Percentiles rank a stretch among this genome's conserved stretches.
These are phyloP conservation scores for Camponotus pennsylvanicus DNA, from an alignment of 1,140 invertebrate species.

Conservation along the genomic window DNA sequence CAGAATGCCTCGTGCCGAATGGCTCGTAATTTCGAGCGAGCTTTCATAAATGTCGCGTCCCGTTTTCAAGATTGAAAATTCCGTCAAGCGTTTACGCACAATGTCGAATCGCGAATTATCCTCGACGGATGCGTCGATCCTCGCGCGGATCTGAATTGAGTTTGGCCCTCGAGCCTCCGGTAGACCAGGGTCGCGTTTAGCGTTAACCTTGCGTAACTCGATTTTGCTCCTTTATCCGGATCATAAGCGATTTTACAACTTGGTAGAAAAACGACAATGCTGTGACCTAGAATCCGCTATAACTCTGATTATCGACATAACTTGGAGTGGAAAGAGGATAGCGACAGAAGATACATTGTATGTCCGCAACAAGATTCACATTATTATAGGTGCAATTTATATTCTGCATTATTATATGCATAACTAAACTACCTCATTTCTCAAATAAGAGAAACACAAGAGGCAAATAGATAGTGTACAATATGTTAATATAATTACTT, in stretches of 20 bases:
- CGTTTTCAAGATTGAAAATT: constrained; percentile 58
- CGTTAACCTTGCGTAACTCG: constrained; percentile 24
- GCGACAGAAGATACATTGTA: neutral
- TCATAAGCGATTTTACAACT: constrained; percentile 27
- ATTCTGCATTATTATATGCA: neutral
- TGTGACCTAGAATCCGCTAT: constrained; percentile 23
- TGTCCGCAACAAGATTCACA: neutral
- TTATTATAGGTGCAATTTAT: neutral
- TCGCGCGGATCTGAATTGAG: constrained; percentile 10
- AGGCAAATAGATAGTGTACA: neutral
- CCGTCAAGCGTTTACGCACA: neutral
- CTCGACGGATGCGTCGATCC: neutral
- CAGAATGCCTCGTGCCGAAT: neutral
- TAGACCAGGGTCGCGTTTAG: constrained; percentile 34
- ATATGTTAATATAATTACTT: neutral
- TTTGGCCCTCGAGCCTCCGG: constrained; percentile 29
- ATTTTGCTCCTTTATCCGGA: constrained; percentile 33
- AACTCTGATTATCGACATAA: constrained; percentile 17
- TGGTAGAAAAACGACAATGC: constrained; percentile 9
- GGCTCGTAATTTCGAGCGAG: constrained; percentile 44
- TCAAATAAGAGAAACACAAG: neutral
- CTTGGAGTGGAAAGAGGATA: neutral
- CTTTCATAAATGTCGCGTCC: constrained; percentile 59
- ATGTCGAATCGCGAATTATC: neutral
- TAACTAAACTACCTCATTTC: neutral